Conservation (phyloP, 1,140 invertebrate genomes). For the Goniozus legneri region DNA sequence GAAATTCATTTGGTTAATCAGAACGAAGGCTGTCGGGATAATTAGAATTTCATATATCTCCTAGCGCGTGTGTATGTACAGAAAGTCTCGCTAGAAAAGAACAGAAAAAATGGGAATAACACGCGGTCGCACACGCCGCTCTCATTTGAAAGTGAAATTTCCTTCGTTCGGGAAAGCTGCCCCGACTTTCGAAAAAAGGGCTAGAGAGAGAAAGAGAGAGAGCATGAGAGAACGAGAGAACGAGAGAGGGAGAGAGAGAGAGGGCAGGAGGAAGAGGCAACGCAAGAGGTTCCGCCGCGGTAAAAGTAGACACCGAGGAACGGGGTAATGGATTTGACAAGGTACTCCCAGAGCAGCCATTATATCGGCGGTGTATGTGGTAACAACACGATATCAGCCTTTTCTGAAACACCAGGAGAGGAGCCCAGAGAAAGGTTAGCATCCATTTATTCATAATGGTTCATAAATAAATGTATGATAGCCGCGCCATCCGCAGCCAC, state of each 20-base stretch:
- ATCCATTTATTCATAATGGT: constrained; percentile 54
- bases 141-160: not conserved
- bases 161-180: not conserved
- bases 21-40: too few relatives aligned
- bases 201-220: too few relatives aligned
- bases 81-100: too few relatives aligned
- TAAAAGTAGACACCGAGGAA: constrained; percentile 10
- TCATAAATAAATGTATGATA: constrained; percentile 55
- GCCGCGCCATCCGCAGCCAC: constrained; percentile 27
- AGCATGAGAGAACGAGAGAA: too few relatives aligned
- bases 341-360: constrained; percentile 34
- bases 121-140: too few relatives aligned
- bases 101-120: too few relatives aligned
- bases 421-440: constrained; percentile 38
- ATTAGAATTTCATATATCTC: too few relatives aligned
- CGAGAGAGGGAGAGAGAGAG: too few relatives aligned
- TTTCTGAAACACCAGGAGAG: constrained; percentile 30
- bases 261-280: too few relatives aligned
- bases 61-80: too few relatives aligned
- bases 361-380: constrained; percentile 37
- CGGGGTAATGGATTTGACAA: constrained; percentile 35
- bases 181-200: not conserved
- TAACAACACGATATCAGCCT: constrained; percentile 40
- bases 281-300: too few relatives aligned
- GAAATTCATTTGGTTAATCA: too few relatives aligned